Percentiles rank a stretch among this genome's conserved stretches.
Evolutionary conservation across 2,888 invertebrate species (phyloP).

Genomic region (Protophormia terraenovae): DNA sequence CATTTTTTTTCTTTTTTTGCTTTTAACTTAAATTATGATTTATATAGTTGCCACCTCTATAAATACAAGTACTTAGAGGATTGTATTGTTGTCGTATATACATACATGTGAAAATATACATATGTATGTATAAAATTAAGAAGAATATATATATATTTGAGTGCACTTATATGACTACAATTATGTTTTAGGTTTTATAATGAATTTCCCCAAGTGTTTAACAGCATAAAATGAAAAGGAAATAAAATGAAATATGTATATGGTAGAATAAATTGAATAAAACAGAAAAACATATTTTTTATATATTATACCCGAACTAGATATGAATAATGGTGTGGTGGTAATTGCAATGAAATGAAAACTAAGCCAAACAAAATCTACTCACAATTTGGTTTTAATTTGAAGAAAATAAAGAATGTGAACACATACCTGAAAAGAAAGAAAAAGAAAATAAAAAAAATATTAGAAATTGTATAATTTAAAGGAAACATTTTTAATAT

Average conservation of each 20-base stretch:
- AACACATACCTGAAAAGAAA: constrained; percentile 45
- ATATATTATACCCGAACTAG: neutral
- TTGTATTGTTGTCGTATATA: neutral
- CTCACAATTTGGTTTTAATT: constrained; percentile 23
- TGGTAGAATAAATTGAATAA: constrained; percentile 7
- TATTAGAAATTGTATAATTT: neutral
- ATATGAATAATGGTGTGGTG: constrained; percentile 40
- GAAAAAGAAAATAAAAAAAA: neutral
- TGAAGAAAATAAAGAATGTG: neutral
- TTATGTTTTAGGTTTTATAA: constrained; percentile 60
- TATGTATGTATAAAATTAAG: neutral
- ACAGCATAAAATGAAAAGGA: constrained; percentile 33
- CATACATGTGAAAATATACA: neutral
- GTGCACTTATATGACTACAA: constrained; percentile 32
- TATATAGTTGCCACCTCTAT: neutral
- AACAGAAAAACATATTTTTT: neutral
- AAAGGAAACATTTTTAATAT: neutral
- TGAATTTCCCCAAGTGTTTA: constrained; percentile 56
- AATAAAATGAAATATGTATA: neutral
- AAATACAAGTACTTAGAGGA: neutral
- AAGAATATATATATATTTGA: neutral
- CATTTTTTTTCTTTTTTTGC: neutral
- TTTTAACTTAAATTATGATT: constrained; percentile 33
- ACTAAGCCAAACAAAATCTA: constrained; percentile 16
- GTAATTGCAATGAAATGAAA: constrained; percentile 38